Conservation (phyloP, 2,113 vertebrate species). For the pig (Sus scrofa) region T2T-Sscrofa CM000818.6:68663501-68664000, state of each 20-base stretch:
- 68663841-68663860: slow-evolving; percentile 36
- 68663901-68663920: slow-evolving; percentile 7
- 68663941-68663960: neutral
- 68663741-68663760: neutral
- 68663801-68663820: neutral
- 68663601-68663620: neutral
- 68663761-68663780: neutral
- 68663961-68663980: no score
- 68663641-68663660: neutral
- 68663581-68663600: neutral
- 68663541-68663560: neutral
- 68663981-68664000: no score
- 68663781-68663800: neutral
- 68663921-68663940: neutral
- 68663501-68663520: neutral
- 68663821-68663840: neutral
- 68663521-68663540: slow-evolving; percentile 10
- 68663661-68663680: neutral
- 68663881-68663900: neutral
- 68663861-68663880: slow-evolving; percentile 8
- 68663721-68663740: neutral
- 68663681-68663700: neutral
- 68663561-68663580: neutral
- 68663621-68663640: neutral
- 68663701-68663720: neutral